Conservation (phyloP, 2,888 invertebrate species). For the Hanleya hanleyi region DNA sequence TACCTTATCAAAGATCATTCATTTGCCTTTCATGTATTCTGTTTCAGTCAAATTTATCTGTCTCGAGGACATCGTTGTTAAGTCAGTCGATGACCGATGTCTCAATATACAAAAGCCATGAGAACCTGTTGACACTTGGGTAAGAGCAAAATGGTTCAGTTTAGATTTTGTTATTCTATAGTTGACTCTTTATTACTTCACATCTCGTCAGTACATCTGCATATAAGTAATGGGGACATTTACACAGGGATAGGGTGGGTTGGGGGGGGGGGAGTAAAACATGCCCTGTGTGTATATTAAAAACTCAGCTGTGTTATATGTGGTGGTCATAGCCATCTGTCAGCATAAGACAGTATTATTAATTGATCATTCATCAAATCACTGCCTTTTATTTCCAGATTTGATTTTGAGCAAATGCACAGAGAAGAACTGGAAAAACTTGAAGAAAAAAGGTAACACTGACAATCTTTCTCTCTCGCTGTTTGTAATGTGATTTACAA, state of each 20-base stretch:
- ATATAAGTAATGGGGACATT: background rate
- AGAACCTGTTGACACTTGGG: slow-evolving; percentile 46
- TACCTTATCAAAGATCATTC: too few species aligned
- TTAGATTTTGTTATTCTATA: background rate
- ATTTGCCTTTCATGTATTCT: slow-evolving; percentile 1
- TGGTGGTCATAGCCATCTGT: too few species aligned
- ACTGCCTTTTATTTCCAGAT: slow-evolving; percentile 32
- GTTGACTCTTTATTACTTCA: background rate
- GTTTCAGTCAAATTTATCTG: slow-evolving; percentile 79
- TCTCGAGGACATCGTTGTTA: slow-evolving; percentile 86
- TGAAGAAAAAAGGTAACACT: slow-evolving; percentile 53
- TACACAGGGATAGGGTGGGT: background rate
- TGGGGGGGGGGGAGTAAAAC: too few species aligned
- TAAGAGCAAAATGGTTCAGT: too few species aligned
- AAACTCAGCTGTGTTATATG: too few species aligned
- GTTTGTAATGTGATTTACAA: too few species aligned
- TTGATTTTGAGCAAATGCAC: slow-evolving; percentile 53
- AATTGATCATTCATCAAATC: too few species aligned
- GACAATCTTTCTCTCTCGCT: too few species aligned
- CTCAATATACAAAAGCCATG: slow-evolving; percentile 54
- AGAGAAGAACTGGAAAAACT: slow-evolving; percentile 57
- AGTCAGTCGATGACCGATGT: slow-evolving; percentile 89
- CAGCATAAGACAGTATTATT: too few species aligned
- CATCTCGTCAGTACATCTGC: slow-evolving; percentile 15
- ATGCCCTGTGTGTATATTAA: too few species aligned